Conservation (phyloP, 2,113 vertebrate genomes). For the Acanthisitta chloris region DNA sequence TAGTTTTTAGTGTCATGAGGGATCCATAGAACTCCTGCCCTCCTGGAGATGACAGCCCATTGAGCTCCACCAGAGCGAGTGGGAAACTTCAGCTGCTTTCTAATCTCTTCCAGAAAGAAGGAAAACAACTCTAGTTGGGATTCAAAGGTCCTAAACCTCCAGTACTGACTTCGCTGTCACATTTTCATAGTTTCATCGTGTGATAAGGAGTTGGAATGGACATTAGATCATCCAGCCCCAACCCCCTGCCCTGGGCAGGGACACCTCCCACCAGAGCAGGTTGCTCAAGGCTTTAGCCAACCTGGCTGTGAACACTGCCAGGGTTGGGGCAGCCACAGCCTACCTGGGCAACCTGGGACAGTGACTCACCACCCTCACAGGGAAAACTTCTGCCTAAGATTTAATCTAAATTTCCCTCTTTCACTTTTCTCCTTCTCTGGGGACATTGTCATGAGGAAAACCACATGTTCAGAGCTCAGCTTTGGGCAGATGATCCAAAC, state of each 20-base stretch:
- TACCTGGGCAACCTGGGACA: no score
- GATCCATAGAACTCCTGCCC: not conserved
- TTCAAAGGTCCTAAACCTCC: not conserved
- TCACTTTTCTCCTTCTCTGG: not conserved
- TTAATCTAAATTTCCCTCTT: no score
- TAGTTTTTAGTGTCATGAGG: not conserved
- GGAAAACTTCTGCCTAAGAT: no score
- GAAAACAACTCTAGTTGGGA: not conserved
- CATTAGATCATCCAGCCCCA: no score
- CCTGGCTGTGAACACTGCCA: no score
- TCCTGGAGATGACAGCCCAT: not conserved
- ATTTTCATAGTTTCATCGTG: no score
- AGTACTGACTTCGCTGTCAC: rapidly evolving
- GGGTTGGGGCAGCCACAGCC: no score
- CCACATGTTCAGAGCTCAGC: rapidly evolving
- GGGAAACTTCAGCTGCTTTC: not conserved
- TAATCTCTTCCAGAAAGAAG: not conserved
- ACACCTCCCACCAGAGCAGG: no score
- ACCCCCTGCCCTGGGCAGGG: no score
- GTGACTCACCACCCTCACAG: no score
- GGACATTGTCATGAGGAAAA: not conserved
- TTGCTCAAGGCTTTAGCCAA: no score
- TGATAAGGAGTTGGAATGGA: no score
- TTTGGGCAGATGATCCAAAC: not conserved
- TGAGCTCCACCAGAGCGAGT: not conserved